Conservation (phyloP, 2,797 vertebrate species). For the Pyrrhura leucotis region DNA sequence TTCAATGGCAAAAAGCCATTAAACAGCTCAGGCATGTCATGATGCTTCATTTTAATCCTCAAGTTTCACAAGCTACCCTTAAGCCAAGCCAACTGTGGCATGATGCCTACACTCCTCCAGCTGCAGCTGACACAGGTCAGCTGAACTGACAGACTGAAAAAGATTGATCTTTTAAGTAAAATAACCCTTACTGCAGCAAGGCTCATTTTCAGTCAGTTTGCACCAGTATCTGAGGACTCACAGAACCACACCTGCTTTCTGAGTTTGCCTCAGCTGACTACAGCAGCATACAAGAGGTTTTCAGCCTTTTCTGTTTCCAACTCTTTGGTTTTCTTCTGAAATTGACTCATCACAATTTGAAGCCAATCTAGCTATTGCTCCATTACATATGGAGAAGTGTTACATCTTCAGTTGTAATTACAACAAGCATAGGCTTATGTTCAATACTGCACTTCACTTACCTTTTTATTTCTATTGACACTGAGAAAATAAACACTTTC, state of each 20-base stretch:
- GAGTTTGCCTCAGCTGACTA: background rate
- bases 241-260: background rate
- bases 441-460: conserved; percentile 26
- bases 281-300: background rate
- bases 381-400: background rate
- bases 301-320: background rate
- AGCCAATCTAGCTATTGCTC: background rate
- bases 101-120: background rate
- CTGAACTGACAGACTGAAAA: background rate
- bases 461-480: conserved; percentile 96
- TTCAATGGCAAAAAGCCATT: background rate
- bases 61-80: background rate
- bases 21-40: background rate
- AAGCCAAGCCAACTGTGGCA: background rate
- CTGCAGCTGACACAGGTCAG: background rate
- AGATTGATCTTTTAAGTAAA: background rate
- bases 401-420: background rate
- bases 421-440: background rate
- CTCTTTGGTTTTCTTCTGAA: background rate
- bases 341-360: background rate
- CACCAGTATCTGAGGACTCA: background rate
- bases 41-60: background rate
- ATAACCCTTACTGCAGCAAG: background rate
- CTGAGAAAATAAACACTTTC: conserved; percentile 95
- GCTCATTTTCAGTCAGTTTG: background rate